phyloP scores from a whole-genome alignment of 2,888 invertebrate genomes.

The Beris chalybata region DNA sequence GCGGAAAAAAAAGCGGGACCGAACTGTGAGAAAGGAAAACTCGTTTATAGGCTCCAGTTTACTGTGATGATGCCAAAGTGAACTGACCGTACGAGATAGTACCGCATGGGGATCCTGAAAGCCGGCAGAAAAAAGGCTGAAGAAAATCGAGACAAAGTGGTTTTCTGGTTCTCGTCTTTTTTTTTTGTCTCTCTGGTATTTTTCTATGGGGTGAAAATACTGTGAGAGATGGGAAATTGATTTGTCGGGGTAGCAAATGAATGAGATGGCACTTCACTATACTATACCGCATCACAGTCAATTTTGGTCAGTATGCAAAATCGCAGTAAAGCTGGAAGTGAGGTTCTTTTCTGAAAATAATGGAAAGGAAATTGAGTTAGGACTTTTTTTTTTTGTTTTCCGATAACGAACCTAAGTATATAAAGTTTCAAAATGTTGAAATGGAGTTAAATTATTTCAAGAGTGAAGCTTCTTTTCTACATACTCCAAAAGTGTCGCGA shows the following conservation, averaged over 20 bases:
- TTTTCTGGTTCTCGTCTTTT: neutral
- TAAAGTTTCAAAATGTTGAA: no score
- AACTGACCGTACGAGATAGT: neutral
- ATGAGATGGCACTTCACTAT: neutral
- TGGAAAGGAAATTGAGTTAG: constrained; percentile 17
- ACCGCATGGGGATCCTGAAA: constrained; percentile 4
- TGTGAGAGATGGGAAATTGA: constrained; percentile 13
- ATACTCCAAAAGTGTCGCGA: no score
- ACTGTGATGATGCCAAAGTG: neutral
- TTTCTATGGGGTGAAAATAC: no score
- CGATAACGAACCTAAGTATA: no score
- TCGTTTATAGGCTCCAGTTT: no score
- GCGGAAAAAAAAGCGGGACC: neutral
- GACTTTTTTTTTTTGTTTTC: neutral
- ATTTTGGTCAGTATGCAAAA: constrained; percentile 2
- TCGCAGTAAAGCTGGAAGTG: neutral
- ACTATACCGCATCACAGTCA: neutral
- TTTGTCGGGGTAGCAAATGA: constrained; percentile 5
- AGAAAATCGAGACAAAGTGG: constrained; percentile 20
- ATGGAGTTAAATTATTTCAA: no score
- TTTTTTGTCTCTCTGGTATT: neutral
- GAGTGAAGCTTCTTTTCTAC: no score
- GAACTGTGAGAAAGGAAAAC: no score
- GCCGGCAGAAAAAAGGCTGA: neutral
- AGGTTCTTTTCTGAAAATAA: neutral